These are phyloP conservation scores for Sebastes taczanowskii DNA, from an alignment of 2,797 vertebrate genomes.

Conservation along the genomic window DNA sequence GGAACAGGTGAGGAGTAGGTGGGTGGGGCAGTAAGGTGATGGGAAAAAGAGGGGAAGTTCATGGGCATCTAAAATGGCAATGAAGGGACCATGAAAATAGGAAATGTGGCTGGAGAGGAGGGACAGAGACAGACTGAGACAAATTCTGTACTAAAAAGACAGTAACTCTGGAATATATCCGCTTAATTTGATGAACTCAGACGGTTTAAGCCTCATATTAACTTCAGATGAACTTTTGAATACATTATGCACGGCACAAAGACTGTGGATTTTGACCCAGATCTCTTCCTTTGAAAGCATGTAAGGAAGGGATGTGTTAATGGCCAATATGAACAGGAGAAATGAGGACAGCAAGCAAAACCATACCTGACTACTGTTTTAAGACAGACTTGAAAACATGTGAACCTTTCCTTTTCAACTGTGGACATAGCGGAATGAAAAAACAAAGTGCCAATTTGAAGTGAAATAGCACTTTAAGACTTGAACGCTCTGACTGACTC, in stretches of 20 bases:
- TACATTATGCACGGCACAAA: neutral
- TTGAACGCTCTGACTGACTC: neutral
- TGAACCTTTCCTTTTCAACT: neutral
- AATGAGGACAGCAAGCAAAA: neutral
- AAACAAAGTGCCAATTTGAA: neutral
- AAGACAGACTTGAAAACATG: neutral
- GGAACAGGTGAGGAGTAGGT: neutral
- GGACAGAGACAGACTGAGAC: neutral
- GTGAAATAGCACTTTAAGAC: slow-evolving; percentile 13
- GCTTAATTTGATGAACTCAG: neutral
- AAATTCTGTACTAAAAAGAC: neutral
- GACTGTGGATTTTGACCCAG: neutral
- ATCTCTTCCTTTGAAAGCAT: neutral
- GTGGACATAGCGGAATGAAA: neutral
- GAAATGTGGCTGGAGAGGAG: neutral
- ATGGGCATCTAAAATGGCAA: neutral
- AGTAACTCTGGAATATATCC: neutral
- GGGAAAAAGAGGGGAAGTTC: neutral
- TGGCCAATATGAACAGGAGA: neutral
- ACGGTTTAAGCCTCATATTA: neutral
- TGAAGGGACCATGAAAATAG: neutral
- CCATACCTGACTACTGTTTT: rapidly evolving
- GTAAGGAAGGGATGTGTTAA: neutral
- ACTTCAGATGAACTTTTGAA: neutral
- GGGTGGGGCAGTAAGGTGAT: neutral